Conservation (phyloP, 2,888 invertebrate genomes). For the Meghimatium bilineatum region DNA sequence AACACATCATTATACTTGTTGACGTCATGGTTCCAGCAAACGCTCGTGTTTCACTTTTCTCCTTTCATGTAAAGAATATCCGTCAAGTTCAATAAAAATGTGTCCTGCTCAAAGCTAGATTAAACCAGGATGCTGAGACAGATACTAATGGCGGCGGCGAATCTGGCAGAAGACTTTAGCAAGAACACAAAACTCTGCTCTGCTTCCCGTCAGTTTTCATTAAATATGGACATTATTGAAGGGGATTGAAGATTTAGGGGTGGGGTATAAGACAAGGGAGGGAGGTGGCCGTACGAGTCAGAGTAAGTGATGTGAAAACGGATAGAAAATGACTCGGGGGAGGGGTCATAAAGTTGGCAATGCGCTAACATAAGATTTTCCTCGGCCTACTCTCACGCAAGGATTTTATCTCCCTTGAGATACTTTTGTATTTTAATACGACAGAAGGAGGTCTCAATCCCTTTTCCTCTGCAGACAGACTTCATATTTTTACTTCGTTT, state of each 20-base stretch:
- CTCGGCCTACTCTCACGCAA: background rate
- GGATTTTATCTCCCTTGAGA: conserved; percentile 22
- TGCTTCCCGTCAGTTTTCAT: conserved; percentile 25
- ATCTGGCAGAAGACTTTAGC: background rate
- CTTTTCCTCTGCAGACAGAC: background rate
- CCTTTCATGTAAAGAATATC: background rate
- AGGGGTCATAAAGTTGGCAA: conserved; percentile 28
- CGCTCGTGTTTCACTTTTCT: background rate
- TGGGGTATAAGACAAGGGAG: background rate
- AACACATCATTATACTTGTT: background rate
- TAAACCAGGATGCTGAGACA: conserved; percentile 8
- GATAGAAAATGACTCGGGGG: conserved; percentile 1
- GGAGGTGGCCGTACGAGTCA: no score
- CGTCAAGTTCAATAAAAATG: background rate
- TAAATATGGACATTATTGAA: conserved; percentile 34
- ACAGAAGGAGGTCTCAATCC: background rate
- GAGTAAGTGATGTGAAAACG: background rate
- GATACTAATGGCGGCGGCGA: conserved; percentile 2
- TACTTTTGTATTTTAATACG: conserved; percentile 21
- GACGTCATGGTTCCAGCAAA: background rate
- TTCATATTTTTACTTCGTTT: background rate
- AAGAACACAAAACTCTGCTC: conserved; percentile 20
- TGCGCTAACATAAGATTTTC: conserved; percentile 20
- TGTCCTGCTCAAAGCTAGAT: background rate
- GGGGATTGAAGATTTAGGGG: conserved; percentile 4